These are phyloP conservation scores for Uloborus plumipes DNA, from an alignment of 2,888 invertebrate genomes.

Conservation along the genomic window DNA sequence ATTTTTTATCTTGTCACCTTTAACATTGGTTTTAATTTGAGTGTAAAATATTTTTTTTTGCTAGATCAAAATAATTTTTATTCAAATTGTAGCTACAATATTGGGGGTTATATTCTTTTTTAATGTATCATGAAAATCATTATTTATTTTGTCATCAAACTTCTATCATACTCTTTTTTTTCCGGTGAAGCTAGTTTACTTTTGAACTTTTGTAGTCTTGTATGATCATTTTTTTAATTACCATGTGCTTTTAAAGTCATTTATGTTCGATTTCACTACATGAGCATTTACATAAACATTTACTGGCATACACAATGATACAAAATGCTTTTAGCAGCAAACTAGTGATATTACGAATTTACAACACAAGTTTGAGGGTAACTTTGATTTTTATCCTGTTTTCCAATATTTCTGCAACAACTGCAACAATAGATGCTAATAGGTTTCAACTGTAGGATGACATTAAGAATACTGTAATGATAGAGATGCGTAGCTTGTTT, in stretches of 20 bases:
- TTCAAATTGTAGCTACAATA: neutral
- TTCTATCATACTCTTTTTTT: too few relatives aligned
- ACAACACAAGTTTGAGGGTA: constrained; percentile 14
- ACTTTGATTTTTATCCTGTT: constrained; percentile 37
- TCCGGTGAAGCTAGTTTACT: neutral
- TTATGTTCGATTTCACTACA: neutral
- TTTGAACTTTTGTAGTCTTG: neutral
- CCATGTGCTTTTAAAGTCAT: neutral
- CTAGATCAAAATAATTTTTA: neutral
- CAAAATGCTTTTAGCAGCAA: constrained; percentile 64
- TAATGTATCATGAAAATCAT: neutral
- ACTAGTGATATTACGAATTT: constrained; percentile 48
- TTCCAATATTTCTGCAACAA: constrained; percentile 26
- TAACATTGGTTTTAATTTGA: constrained; percentile 3
- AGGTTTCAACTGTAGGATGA: constrained; percentile 51
- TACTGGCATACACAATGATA: constrained; percentile 63
- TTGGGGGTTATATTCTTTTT: neutral
- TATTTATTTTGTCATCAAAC: neutral
- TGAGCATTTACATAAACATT: neutral
- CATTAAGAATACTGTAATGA: constrained; percentile 43
- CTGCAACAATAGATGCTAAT: constrained; percentile 61
- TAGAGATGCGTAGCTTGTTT: constrained; percentile 58
- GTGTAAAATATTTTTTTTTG: neutral
- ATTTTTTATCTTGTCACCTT: neutral
- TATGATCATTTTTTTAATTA: neutral